A percentile compares a stretch with the other conserved stretches of the same genome.
phyloP scores from a whole-genome alignment of 2,113 vertebrate species.

The Alosa alosa region DNA sequence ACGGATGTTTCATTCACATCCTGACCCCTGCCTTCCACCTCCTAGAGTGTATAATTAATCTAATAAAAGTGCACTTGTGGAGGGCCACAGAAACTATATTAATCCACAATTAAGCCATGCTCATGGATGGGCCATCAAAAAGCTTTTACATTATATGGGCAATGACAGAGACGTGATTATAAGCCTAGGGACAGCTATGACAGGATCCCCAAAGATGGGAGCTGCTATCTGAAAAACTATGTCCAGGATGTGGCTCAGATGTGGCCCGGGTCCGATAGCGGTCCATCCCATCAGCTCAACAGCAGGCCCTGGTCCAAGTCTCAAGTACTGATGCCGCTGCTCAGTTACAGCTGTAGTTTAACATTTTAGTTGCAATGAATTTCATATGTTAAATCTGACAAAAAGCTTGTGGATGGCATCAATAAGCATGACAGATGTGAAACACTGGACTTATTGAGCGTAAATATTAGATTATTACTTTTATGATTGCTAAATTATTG shows the following conservation, averaged over 20 bases:
- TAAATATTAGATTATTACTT: not conserved
- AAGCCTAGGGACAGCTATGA: not conserved
- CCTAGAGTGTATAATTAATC: not conserved
- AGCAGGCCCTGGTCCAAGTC: too few species aligned
- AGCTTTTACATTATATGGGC: not conserved
- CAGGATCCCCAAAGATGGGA: not conserved
- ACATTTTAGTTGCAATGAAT: not conserved
- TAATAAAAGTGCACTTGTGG: not conserved
- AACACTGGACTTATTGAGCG: not conserved
- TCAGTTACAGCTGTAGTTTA: not conserved
- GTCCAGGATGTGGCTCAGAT: not conserved
- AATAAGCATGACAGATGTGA: not conserved
- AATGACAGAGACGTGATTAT: not conserved
- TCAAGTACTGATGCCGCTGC: not conserved
- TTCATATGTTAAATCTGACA: not conserved
- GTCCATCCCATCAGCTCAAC: not conserved
- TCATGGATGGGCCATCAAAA: not conserved
- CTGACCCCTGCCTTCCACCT: not conserved
- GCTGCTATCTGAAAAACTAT: not conserved
- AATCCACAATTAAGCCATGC: not conserved
- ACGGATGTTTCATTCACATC: not conserved
- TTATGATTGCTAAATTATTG: not conserved
- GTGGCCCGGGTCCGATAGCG: not conserved
- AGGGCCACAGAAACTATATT: not conserved
- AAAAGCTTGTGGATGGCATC: not conserved